Evolutionary conservation across 2,888 invertebrate genomes (phyloP).

Genomic region (Eumacrocentrus americanus): DNA sequence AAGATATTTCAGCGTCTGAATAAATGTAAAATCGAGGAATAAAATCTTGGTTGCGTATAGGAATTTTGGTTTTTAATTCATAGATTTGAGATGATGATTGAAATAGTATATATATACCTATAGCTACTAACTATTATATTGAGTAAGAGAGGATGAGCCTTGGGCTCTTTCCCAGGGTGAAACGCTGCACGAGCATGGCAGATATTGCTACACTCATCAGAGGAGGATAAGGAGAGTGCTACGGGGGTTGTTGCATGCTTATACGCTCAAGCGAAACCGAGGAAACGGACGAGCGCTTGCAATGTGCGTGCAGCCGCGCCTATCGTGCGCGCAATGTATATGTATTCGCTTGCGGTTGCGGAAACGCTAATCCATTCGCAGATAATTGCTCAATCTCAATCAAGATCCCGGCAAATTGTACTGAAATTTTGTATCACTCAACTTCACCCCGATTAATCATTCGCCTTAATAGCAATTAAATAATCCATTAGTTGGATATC

Average conservation of each 20-base stretch:
- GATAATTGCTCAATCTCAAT: constrained; percentile 20
- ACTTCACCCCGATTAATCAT: not conserved
- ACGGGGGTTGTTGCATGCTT: constrained; percentile 1
- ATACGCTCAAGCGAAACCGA: constrained; percentile 11
- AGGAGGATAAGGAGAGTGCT: not conserved
- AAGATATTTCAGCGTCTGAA: no score
- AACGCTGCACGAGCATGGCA: constrained; percentile 2
- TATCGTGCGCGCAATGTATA: constrained; percentile 5
- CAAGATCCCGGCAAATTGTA: constrained; percentile 14
- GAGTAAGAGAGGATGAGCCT: constrained; percentile 26
- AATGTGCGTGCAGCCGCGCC: constrained; percentile 17
- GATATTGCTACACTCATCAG: not conserved
- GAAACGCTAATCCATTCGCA: constrained; percentile 15
- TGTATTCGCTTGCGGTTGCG: constrained; percentile 1
- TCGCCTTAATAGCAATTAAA: not conserved
- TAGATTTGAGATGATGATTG: no score
- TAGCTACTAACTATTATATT: constrained; percentile 12
- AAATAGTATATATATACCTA: no score
- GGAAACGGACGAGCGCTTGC: constrained; percentile 16
- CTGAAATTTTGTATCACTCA: constrained; percentile 6
- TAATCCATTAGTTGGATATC: not conserved
- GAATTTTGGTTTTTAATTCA: no score
- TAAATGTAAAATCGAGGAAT: no score
- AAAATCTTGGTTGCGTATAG: no score
- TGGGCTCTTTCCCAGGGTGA: constrained; percentile 26